phyloP scores from a whole-genome alignment of 1,140 invertebrate genomes.

The Drosophila lacteicornis region DNA sequence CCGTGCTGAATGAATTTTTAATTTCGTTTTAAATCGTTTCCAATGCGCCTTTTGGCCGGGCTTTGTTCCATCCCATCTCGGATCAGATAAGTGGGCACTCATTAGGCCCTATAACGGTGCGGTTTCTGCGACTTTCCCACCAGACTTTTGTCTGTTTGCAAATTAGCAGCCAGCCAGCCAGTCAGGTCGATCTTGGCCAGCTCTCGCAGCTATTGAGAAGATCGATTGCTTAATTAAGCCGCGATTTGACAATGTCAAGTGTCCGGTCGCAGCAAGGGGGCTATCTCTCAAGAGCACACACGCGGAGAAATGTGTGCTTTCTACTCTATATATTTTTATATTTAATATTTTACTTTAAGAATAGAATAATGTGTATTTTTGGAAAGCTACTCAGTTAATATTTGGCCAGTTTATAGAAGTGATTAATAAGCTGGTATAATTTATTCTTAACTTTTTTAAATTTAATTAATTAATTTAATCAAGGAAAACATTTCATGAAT shows the following conservation, averaged over 20 bases:
- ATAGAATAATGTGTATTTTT: background rate
- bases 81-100: slow-evolving; percentile 74
- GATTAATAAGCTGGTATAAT: no score
- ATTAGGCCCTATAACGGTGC: slow-evolving; percentile 75
- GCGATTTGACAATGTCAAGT: slow-evolving; percentile 82
- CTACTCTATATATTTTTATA: background rate
- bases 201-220: slow-evolving; percentile 35
- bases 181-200: slow-evolving; percentile 27
- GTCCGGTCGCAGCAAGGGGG: slow-evolving; percentile 66
- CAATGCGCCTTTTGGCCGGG: slow-evolving; percentile 30
- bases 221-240: slow-evolving; percentile 82
- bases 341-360: background rate
- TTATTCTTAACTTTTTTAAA: no score
- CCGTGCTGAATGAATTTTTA: slow-evolving; percentile 62
- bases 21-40: slow-evolving; percentile 74
- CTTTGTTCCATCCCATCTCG: slow-evolving; percentile 30
- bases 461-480: no score
- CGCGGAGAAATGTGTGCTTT: slow-evolving; percentile 6
- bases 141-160: slow-evolving; percentile 51
- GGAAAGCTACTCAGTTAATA: no score
- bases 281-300: slow-evolving; percentile 65
- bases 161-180: slow-evolving; percentile 59
- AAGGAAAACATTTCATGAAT: background rate
- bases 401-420: no score
- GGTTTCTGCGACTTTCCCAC: slow-evolving; percentile 66